Conservation (phyloP, 2,113 vertebrate genomes). For the Tetrao urogallus region DNA sequence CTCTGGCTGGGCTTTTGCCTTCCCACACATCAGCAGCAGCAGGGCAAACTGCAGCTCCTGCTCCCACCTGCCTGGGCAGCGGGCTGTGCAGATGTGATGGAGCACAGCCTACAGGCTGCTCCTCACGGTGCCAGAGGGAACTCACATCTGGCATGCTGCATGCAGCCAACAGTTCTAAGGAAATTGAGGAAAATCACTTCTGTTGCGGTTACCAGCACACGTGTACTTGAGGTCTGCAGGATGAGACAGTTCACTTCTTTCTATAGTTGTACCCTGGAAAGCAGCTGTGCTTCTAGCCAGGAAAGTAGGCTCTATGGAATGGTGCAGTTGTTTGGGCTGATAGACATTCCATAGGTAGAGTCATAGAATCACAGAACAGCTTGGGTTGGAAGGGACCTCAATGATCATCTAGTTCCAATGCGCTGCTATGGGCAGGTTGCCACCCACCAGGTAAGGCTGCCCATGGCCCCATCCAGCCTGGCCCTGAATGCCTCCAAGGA, state of each 20-base stretch:
- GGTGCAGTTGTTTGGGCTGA: not conserved
- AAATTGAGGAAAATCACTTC: not conserved
- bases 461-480: too few species aligned
- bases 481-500: too few species aligned
- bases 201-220: rapidly evolving
- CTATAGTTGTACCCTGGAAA: not conserved
- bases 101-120: conserved; percentile 19
- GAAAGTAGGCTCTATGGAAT: not conserved
- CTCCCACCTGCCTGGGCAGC: conserved; percentile 31
- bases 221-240: not conserved
- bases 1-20: conserved; percentile 42
- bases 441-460: too few species aligned
- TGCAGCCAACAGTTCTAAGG: not conserved
- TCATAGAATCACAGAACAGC: too few species aligned
- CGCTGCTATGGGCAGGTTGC: too few species aligned
- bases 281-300: not conserved
- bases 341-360: not conserved
- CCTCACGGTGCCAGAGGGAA: not conserved
- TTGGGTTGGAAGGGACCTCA: too few species aligned
- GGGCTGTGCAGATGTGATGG: conserved; percentile 41
- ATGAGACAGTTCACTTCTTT: not conserved
- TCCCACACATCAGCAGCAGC: conserved; percentile 37
- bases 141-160: not conserved
- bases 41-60: conserved; percentile 55
- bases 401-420: too few species aligned